A percentile compares a stretch with the other conserved stretches of the same genome.
phyloP scores from a whole-genome alignment of 1,140 invertebrate genomes.

The Cydia amplana region DNA sequence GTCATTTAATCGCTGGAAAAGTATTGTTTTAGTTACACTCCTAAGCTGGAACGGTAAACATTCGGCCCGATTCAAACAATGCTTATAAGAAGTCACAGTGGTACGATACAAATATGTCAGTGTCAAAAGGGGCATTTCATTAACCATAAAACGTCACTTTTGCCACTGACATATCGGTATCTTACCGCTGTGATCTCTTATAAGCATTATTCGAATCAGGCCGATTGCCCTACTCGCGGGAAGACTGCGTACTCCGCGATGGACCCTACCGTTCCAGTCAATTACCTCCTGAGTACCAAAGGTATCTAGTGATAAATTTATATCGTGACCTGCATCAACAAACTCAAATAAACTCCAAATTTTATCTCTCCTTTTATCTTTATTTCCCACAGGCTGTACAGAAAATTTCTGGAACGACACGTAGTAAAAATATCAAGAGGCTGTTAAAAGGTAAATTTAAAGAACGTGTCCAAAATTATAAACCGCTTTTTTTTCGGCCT shows the following conservation, averaged over 20 bases:
- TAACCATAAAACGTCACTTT: too few species aligned
- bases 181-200: too few species aligned
- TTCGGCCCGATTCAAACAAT: background rate
- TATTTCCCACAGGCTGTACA: slow-evolving; percentile 49
- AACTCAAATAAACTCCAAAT: slow-evolving; percentile 54
- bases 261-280: slow-evolving; percentile 53
- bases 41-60: background rate
- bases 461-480: slow-evolving; percentile 54
- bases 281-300: slow-evolving; percentile 57
- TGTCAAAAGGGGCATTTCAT: too few species aligned
- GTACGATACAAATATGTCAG: too few species aligned
- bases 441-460: slow-evolving; percentile 69
- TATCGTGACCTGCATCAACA: slow-evolving; percentile 63
- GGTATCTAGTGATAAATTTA: slow-evolving; percentile 65
- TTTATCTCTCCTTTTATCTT: slow-evolving; percentile 59
- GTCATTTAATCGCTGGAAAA: too few species aligned
- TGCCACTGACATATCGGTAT: too few species aligned
- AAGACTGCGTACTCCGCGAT: slow-evolving; percentile 28
- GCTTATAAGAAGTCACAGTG: too few species aligned
- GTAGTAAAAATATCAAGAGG: slow-evolving; percentile 68
- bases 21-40: background rate
- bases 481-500: slow-evolving; percentile 35
- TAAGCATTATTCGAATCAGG: too few species aligned
- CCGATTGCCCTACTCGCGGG: background rate
- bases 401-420: slow-evolving; percentile 61